These are phyloP conservation scores for Drosophila pseudotakahashii DNA, from an alignment of 2,888 invertebrate genomes.

Conservation along the genomic window DNA sequence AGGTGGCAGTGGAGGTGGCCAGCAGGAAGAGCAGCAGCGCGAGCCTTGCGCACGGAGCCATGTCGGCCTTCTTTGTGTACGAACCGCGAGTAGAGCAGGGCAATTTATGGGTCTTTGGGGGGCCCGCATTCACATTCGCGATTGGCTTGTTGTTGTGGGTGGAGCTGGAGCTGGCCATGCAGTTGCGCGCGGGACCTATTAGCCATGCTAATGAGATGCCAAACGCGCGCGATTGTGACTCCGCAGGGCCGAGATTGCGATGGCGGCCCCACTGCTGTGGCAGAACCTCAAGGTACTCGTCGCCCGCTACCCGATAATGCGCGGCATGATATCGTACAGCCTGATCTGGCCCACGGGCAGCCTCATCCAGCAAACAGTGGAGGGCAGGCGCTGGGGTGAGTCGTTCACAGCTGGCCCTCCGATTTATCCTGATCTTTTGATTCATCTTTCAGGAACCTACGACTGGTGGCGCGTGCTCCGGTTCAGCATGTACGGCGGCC, in stretches of 20 bases:
- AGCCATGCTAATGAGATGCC: constrained; percentile 29
- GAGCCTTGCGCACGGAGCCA: constrained; percentile 23
- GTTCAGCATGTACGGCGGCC: constrained; percentile 91
- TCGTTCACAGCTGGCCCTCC: not conserved
- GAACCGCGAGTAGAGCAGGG: constrained; percentile 4
- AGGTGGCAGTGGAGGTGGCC: no score
- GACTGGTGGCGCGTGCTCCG: constrained; percentile 89
- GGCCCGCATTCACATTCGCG: constrained; percentile 28
- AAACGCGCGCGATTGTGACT: constrained; percentile 16
- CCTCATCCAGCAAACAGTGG: constrained; percentile 89
- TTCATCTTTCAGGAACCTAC: constrained; percentile 85
- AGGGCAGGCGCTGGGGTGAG: constrained; percentile 87
- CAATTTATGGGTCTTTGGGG: constrained; percentile 43
- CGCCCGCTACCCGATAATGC: constrained; percentile 82
- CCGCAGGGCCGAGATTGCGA: constrained; percentile 26
- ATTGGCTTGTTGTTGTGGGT: not conserved
- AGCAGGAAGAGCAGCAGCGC: not conserved
- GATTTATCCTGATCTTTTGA: not conserved
- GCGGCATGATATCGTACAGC: constrained; percentile 89
- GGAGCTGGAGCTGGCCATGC: constrained; percentile 44
- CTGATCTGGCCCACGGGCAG: constrained; percentile 90
- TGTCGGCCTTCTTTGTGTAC: constrained; percentile 14
- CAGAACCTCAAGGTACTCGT: constrained; percentile 75
- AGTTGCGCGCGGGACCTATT: constrained; percentile 5
- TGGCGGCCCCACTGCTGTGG: constrained; percentile 57